Evolutionary conservation across 2,113 vertebrate genomes (phyloP).

Genomic region (Elaphurus davidianus): DNA sequence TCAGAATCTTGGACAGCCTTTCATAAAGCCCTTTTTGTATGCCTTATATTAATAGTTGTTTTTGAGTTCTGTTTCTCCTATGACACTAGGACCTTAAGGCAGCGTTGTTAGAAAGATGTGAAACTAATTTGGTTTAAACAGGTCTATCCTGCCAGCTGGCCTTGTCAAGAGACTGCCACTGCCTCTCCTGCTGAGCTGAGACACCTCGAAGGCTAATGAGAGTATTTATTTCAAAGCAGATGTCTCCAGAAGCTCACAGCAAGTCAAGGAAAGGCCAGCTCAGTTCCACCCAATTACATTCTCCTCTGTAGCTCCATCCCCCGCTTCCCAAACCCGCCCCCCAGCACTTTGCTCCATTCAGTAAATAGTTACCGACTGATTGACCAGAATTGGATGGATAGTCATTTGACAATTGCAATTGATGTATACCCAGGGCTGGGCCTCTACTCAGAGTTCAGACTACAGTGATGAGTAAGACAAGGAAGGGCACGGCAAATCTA

Average conservation of each 20-base stretch:
- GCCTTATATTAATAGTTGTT: neutral
- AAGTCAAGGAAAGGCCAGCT: slow-evolving; percentile 58
- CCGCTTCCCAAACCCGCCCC: rapidly evolving
- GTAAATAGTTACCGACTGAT: neutral
- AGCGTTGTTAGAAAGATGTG: slow-evolving; percentile 25
- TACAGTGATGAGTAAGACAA: neutral
- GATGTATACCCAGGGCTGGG: neutral
- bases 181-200: neutral
- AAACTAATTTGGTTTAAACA: slow-evolving; percentile 51
- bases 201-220: slow-evolving; percentile 30
- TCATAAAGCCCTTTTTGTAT: neutral
- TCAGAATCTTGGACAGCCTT: neutral
- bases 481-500: neutral
- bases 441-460: neutral
- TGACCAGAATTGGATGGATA: neutral
- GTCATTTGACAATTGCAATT: neutral
- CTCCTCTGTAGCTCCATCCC: neutral
- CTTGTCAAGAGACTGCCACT: slow-evolving; percentile 31
- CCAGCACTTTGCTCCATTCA: neutral
- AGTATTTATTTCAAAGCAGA: slow-evolving; percentile 52
- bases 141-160: slow-evolving; percentile 14
- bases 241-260: slow-evolving; percentile 50
- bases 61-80: slow-evolving; percentile 48
- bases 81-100: neutral
- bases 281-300: slow-evolving; percentile 9